phyloP scores from a whole-genome alignment of 2,113 vertebrate species.

The Xiphophorus couchianus region DNA sequence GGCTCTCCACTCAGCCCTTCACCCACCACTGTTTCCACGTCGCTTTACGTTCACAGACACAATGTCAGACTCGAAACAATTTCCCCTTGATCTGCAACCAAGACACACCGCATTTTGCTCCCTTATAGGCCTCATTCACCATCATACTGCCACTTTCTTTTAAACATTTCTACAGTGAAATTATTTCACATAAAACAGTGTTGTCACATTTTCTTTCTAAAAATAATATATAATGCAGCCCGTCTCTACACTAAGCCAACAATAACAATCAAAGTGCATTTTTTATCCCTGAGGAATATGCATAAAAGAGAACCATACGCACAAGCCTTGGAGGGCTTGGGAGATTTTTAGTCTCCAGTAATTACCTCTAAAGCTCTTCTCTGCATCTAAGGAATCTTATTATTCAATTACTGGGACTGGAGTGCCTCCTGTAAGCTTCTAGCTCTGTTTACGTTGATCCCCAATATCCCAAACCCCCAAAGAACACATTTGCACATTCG shows the following conservation, averaged over 20 bases:
- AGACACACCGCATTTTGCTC: constrained; percentile 1
- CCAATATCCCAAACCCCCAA: constrained; percentile 7
- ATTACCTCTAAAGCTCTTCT: constrained; percentile 77
- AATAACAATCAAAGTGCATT: constrained; percentile 46
- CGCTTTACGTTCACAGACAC: constrained; percentile 36
- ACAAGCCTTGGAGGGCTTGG: constrained; percentile 6
- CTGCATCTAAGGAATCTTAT: constrained; percentile 72
- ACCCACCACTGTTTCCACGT: constrained; percentile 23
- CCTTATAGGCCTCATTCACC: constrained; percentile 11
- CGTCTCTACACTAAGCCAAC: constrained; percentile 13
- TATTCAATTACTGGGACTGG: constrained; percentile 67
- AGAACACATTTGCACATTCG: neutral
- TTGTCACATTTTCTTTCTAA: neutral
- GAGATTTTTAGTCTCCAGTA: constrained; percentile 51
- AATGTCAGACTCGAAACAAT: constrained; percentile 21
- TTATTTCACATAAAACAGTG: constrained; percentile 1
- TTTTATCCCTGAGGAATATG: constrained; percentile 40
- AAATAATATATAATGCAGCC: constrained; percentile 2
- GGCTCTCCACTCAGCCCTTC: constrained; percentile 20
- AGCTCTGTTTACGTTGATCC: constrained; percentile 25
- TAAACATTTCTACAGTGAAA: neutral
- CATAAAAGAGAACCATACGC: constrained; percentile 15
- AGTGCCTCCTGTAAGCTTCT: constrained; percentile 48
- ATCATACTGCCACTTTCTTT: neutral
- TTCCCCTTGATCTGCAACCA: constrained; percentile 18